Conservation (phyloP, 2,888 invertebrate species). For the Megastigmus dorsalis region DNA sequence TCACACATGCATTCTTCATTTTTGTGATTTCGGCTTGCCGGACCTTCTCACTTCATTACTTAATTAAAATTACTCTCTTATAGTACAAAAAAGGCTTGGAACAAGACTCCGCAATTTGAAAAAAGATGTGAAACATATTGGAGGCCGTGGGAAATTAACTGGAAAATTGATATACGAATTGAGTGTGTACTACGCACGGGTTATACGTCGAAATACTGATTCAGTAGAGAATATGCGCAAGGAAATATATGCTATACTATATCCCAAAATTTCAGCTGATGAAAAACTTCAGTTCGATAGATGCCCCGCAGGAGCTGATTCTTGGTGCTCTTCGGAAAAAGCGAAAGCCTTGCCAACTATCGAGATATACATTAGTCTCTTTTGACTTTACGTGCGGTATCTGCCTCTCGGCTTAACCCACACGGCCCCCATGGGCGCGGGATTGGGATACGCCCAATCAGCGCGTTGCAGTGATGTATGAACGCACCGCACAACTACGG, state of each 20-base stretch:
- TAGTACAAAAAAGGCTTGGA: constrained; percentile 51
- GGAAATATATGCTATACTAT: constrained; percentile 53
- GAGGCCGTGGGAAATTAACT: too few relatives aligned
- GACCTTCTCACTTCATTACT: too few relatives aligned
- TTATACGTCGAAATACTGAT: constrained; percentile 50
- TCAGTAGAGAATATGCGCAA: constrained; percentile 55
- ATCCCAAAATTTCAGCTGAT: constrained; percentile 55
- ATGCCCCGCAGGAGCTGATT: constrained; percentile 52
- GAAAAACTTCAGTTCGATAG: constrained; percentile 52
- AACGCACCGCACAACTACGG: too few relatives aligned
- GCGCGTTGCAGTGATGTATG: too few relatives aligned
- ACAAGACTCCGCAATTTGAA: constrained; percentile 43
- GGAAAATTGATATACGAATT: constrained; percentile 52
- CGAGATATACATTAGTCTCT: constrained; percentile 39
- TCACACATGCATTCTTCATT: too few relatives aligned
- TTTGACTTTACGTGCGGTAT: too few relatives aligned
- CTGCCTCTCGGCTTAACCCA: too few relatives aligned
- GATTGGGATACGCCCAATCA: too few relatives aligned
- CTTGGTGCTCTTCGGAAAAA: constrained; percentile 57
- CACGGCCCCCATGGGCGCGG: too few relatives aligned
- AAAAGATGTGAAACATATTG: too few relatives aligned
- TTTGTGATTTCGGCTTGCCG: too few relatives aligned
- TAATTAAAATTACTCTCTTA: too few relatives aligned
- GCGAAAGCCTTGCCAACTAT: constrained; percentile 34
- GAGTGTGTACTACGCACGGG: constrained; percentile 45